Percentiles rank a stretch among this genome's conserved stretches.
phyloP scores from a whole-genome alignment of 2,797 vertebrate genomes.

The Garrulus glandarius region DNA sequence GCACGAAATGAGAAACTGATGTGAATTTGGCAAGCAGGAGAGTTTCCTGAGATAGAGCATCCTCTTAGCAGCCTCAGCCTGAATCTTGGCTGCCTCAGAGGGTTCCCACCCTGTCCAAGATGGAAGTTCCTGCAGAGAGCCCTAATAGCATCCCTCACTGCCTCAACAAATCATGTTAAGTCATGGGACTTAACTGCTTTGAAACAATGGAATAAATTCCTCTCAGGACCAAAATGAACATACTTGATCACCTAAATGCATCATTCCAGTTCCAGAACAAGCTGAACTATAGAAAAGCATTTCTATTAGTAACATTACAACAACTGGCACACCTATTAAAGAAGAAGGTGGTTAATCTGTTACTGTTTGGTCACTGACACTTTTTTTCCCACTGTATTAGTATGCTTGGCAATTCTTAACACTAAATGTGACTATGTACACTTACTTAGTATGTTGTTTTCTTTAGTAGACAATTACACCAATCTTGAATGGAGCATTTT shows the following conservation, averaged over 20 bases:
- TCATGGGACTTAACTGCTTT: background rate
- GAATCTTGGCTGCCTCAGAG: background rate
- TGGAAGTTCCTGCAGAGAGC: conserved; percentile 9
- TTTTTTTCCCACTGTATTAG: background rate
- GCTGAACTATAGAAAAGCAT: background rate
- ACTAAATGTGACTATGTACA: background rate
- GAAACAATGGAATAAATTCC: background rate
- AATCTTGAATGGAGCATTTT: conserved; percentile 39
- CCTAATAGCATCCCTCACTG: background rate
- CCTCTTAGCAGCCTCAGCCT: background rate
- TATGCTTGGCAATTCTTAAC: conserved; percentile 32
- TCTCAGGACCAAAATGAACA: background rate
- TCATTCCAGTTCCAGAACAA: conserved; percentile 5
- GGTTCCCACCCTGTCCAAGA: background rate
- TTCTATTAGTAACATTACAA: background rate
- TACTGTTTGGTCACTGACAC: background rate
- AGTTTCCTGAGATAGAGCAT: background rate
- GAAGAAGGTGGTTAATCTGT: conserved; percentile 1
- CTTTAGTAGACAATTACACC: conserved; percentile 38
- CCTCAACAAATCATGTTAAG: background rate
- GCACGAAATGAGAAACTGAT: background rate
- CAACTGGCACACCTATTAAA: background rate
- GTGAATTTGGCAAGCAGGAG: conserved; percentile 19
- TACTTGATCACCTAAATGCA: background rate
- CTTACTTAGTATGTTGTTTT: conserved; percentile 15